These are phyloP conservation scores for Limulus polyphemus DNA, from an alignment of 2,888 invertebrate species.

Conservation along the genomic window DNA sequence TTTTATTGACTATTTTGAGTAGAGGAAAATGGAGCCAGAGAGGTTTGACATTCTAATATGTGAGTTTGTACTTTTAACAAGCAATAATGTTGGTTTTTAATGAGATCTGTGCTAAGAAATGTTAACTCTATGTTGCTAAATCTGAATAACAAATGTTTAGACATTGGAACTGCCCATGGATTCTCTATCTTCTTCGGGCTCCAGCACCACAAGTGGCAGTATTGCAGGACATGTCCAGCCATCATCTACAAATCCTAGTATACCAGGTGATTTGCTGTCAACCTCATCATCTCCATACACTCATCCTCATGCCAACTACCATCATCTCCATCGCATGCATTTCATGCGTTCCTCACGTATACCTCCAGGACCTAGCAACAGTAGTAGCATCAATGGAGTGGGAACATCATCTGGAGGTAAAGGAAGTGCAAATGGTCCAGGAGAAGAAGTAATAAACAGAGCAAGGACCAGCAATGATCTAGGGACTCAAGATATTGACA, in stretches of 20 bases:
- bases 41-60: too few relatives aligned
- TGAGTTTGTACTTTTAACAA: too few relatives aligned
- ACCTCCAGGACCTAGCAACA: conserved; percentile 31
- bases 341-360: conserved; percentile 40
- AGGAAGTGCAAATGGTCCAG: conserved; percentile 1
- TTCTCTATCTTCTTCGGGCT: conserved; percentile 61
- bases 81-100: too few relatives aligned
- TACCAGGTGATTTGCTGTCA: conserved; percentile 20
- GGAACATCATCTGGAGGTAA: conserved; percentile 6
- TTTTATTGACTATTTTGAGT: too few relatives aligned
- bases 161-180: conserved; percentile 73
- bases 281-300: conserved; percentile 31
- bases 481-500: conserved; percentile 18
- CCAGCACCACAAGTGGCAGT: conserved; percentile 25
- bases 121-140: too few relatives aligned
- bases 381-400: conserved; percentile 23
- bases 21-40: too few relatives aligned
- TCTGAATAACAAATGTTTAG: conserved; percentile 32
- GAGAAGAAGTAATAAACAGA: conserved; percentile 32
- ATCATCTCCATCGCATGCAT: conserved; percentile 46
- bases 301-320: conserved; percentile 33
- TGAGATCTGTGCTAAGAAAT: too few relatives aligned
- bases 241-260: conserved; percentile 23
- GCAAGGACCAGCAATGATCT: conserved; percentile 16
- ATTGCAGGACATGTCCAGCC: conserved; percentile 25